Base-by-base conservation (phyloP, 2,113 vertebrate species). In the Sander vitreus region DNA sequence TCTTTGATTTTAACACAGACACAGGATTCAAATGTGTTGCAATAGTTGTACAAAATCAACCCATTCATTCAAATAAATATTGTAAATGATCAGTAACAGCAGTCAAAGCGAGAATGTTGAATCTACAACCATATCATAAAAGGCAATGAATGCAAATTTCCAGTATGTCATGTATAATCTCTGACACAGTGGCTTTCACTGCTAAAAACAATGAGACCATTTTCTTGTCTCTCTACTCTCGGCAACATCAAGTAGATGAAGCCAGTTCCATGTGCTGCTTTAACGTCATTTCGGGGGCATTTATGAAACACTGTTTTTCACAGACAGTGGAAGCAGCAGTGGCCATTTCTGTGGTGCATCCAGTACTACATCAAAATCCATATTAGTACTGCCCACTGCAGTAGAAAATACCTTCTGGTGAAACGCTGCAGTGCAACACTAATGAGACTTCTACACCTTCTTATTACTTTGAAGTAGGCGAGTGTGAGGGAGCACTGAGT, bases 391-490 rank as follows among this genome's bases (percentile, higher is more conserved):
- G 33, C 25, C 43, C 30, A 33, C 7, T 16, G 25, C 0, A 78
- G 76, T 6, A 5, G 23, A 47, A 51, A 60, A 23, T 18, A 67
- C 39, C 70, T 80, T 13, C n/a, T 30, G 69, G 69, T 64, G 21
- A 43, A 59, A 67, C 59, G 59, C 39, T 23, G 19, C 68, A 21
- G 15, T 25, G 43, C 60, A 50, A 60, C n/a, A 43, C 30, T 43
- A 74, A 60, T n/a, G 43, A 51, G 30, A 53, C 30, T 39, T 45
- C 30, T 36, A 39, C 25, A 48, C 55, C 76, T 27, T n/a, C 53
- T 15, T 67, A 39, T 51, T 66, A 48, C 69, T 48, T 72, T 27
- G 30, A 64, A 54, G 73, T 18, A 19, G 14, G 21, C 15, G 3
- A 60, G 3, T 65, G 45, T 11, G 6, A 10, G 11, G 53, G 1